Base-by-base conservation (phyloP, 2,888 invertebrate species). In the Pterostichus madidus region DNA sequence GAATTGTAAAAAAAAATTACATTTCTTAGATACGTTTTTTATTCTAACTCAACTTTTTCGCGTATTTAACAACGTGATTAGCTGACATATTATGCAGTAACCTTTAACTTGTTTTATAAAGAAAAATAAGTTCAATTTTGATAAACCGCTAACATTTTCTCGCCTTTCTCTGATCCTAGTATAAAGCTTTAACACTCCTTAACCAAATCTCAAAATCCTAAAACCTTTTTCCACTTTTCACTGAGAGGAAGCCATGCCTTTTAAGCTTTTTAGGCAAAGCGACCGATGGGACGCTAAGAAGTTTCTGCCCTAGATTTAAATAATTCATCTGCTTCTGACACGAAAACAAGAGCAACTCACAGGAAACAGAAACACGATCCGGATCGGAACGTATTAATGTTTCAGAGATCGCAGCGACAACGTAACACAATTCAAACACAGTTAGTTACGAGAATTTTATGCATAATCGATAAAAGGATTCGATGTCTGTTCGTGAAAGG, bases 391-490 rank as follows among this genome's bases (percentile, higher is more conserved):
- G 6, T 61, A 32, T 61, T 24, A 61, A 61, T 61, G 32, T 61
- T 61, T 61, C 32, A 61, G 49, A 49, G 49, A 13, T 13, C 61
- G 61, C 10, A 61, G 35, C n/a, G 31, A 32, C 32, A 10, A n/a
- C 5, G 17, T 11, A n/a, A 32, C 10, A 61, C 71, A 46, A 71
- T 39, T 71, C 71, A 71, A 59, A 71, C 71, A 44, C 35, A n/a
- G 13, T 31, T 64, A n/a, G 35, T 11, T 64, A 32, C 24, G 24
- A 53, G 31, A 10, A 76, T 76, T 53, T 76, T 76, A 53, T 76
- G 53, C 76, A 76, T 76, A 76, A 76, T 76, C 76, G 15, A 76
- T 76, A 76, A 8, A n/a, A 35, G 53, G 76, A 39, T 52, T 76
- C 53, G 35, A 53, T 76, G 35, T 76, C 31, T 76, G 53, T 32